Base-by-base conservation (phyloP, 2,113 vertebrate genomes). In the Redunca redunca region DNA sequence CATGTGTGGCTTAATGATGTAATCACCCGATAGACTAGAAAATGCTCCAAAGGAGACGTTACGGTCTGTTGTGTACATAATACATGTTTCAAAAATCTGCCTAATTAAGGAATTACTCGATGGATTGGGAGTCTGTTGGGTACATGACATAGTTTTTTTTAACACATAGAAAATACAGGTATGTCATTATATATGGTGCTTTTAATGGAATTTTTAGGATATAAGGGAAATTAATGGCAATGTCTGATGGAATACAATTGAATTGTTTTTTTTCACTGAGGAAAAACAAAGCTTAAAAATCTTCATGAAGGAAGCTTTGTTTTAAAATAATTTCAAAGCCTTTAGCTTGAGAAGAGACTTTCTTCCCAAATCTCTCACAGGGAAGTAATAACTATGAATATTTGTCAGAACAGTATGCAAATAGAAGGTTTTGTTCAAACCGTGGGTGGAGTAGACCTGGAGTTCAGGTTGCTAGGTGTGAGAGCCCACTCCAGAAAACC, bases 51-150 rank as follows among this genome's bases (percentile, higher is more conserved):
- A 99, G 98, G 97, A 99, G 97, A 98, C 98, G 98, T 99, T 99
- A 98, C 98, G 97, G 98, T 99, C 99, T 99, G 98, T 99, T 99
- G 98, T 99, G 98, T 99, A 98, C 98, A 98, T 99, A 99, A 99
- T 98, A 98, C 98, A 98, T 97, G 98, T 98, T 99, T 98, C 98
- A 98, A 97, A 99, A 99, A 98, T 98, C 98, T 98, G 98, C 98
- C 98, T 99, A 99, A 99, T 99, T 99, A 99, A 99, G 96, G 98
- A 99, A 98, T 99, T 99, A 98, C 98, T 97, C 97, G 97, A 95
- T 98, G 98, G 98, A 98, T 98, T 98, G 98, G 90, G 93, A 96
- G 96, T 97, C 97, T 99, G 3, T 97, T 97, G 98, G 96, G 96
- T 98, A 96, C 96, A 97, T 96, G 97, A 98, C 98, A 98, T 95